Evolutionary conservation across 2,888 invertebrate species (phyloP).

Genomic region (Vanessa cardui): DNA sequence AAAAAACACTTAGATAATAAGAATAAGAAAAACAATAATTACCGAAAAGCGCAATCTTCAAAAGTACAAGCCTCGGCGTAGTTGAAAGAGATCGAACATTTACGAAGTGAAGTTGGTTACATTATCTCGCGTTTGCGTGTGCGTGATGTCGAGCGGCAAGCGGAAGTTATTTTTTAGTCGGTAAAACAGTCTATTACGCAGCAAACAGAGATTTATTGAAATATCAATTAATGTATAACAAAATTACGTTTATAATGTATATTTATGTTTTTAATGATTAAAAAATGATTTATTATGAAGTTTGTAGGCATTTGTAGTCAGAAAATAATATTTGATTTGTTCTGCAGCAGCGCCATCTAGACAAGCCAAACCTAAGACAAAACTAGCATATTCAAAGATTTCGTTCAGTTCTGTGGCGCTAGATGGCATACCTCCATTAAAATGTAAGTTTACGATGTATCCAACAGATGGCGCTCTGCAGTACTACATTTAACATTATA

Average conservation of each 20-base stretch:
- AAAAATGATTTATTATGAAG: background rate
- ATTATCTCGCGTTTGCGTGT: constrained; percentile 63
- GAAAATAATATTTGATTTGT: background rate
- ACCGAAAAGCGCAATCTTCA: constrained; percentile 77
- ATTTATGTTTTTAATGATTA: background rate
- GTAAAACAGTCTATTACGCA: constrained; percentile 74
- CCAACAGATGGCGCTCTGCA: constrained; percentile 24
- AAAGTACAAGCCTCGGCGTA: constrained; percentile 78
- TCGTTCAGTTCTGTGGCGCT: background rate
- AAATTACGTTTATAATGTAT: background rate
- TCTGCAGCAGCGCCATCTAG: constrained; percentile 37
- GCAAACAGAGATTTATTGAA: constrained; percentile 45
- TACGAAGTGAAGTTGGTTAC: constrained; percentile 74
- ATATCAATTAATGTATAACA: background rate
- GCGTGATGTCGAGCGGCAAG: constrained; percentile 77
- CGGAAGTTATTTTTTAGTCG: constrained; percentile 65
- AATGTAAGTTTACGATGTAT: constrained; percentile 3
- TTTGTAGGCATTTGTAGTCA: background rate
- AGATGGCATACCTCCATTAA: constrained; percentile 18
- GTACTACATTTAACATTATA: no score
- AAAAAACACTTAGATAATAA: constrained; percentile 48
- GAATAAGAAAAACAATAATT: constrained; percentile 70
- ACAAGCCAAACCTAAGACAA: background rate
- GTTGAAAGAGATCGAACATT: constrained; percentile 80
- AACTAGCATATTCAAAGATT: background rate